Conservation (phyloP, 2,888 invertebrate species). For the Acleris literana region DNA sequence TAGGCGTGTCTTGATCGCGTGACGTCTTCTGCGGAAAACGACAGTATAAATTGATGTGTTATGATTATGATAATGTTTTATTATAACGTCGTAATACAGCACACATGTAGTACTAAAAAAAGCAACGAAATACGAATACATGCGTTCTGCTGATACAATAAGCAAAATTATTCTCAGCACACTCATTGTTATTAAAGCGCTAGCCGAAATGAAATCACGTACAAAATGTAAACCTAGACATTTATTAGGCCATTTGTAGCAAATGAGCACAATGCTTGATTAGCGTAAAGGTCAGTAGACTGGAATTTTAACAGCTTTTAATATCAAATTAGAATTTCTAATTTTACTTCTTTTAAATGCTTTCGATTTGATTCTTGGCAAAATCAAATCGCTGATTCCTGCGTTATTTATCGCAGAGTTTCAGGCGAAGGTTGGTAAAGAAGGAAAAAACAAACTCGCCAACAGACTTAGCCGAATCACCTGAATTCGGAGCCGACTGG, state of each 20-base stretch:
- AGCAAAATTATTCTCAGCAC: background rate
- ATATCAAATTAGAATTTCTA: too few species aligned
- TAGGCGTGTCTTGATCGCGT: conserved; percentile 8
- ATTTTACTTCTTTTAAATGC: background rate
- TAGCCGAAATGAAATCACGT: conserved; percentile 4
- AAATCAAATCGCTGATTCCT: background rate
- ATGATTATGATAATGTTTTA: background rate
- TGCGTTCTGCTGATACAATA: conserved; percentile 2
- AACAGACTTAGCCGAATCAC: conserved; percentile 54
- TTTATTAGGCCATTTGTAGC: background rate
- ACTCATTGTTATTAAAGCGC: background rate
- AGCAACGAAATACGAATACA: background rate
- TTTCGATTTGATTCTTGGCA: background rate
- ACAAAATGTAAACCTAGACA: conserved; percentile 1
- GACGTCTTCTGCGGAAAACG: background rate
- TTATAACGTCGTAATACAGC: background rate
- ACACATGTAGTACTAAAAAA: background rate
- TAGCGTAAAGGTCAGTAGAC: too few species aligned
- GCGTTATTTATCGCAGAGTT: conserved; percentile 7
- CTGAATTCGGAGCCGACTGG: conserved; percentile 44
- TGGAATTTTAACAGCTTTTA: too few species aligned
- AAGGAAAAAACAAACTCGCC: conserved; percentile 48
- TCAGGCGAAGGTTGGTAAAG: conserved; percentile 37
- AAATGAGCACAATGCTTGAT: background rate
- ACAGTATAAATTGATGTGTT: background rate